Conservation (phyloP, 2,797 vertebrate genomes). For the Scolopax rusticola region DNA sequence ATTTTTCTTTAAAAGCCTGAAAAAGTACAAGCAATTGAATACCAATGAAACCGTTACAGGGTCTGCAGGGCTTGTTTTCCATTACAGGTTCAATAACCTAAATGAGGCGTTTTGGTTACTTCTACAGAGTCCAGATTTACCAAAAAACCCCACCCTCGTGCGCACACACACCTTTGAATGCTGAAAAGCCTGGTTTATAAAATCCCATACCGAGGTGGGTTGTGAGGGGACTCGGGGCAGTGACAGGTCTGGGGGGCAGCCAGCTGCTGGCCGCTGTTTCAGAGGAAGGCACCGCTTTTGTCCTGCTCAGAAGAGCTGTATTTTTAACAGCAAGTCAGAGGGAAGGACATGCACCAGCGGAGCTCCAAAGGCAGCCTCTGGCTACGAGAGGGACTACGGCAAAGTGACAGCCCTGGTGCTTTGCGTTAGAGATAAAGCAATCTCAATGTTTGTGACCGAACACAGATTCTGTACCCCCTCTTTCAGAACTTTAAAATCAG, state of each 20-base stretch:
- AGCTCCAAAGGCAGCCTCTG: not conserved
- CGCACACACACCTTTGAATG: not conserved
- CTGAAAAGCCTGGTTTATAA: not conserved
- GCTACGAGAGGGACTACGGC: not conserved
- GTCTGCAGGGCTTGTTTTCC: not conserved
- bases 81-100: conserved; percentile 2
- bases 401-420: not conserved
- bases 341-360: not conserved
- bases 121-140: not conserved
- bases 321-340: not conserved
- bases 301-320: not conserved
- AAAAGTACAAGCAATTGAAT: conserved; percentile 31
- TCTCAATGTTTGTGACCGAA: fast-evolving
- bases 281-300: not conserved
- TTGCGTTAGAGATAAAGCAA: not conserved
- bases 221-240: not conserved
- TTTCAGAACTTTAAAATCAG: not conserved
- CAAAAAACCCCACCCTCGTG: not conserved
- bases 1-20: conserved; percentile 12
- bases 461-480: not conserved
- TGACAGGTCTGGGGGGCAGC: not conserved
- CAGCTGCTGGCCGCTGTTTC: not conserved
- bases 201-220: not conserved
- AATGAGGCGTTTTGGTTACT: not conserved
- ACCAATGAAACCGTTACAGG: not conserved